phyloP scores from a whole-genome alignment of 2,113 vertebrate genomes.

The Melanocharis versteri region DNA sequence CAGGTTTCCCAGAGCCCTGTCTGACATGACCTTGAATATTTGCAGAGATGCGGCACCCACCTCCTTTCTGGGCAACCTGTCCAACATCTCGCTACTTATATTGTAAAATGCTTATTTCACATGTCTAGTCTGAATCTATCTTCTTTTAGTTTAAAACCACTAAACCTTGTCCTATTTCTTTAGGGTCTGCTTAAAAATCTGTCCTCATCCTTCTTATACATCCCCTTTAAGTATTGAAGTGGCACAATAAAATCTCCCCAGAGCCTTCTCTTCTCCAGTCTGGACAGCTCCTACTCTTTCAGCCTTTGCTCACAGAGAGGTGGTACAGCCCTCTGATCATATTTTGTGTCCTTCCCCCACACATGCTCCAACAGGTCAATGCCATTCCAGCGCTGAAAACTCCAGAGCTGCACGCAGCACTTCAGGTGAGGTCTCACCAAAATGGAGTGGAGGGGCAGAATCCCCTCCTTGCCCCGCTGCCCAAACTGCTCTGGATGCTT shows the following conservation, averaged over 20 bases:
- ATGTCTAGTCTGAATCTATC: not conserved
- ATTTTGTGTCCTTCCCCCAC: not conserved
- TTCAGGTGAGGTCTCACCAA: not conserved
- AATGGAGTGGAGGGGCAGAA: not conserved
- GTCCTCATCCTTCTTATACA: not conserved
- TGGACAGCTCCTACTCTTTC: not conserved
- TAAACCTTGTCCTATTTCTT: not conserved
- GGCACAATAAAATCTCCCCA: accelerated
- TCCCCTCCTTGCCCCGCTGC: accelerated
- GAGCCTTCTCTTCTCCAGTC: not conserved
- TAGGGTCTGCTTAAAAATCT: not conserved
- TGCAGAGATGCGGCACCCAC: not conserved
- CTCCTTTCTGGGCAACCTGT: not conserved
- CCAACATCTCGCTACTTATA: accelerated
- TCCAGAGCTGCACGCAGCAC: not conserved
- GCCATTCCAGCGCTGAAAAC: not conserved
- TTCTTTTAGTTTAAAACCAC: not conserved
- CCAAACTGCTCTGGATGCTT: accelerated
- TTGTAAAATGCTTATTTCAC: not conserved
- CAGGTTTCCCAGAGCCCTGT: not conserved
- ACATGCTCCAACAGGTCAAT: accelerated
- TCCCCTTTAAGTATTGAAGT: not conserved
- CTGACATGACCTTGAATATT: not conserved
- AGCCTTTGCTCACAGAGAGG: not conserved
- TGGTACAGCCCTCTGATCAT: accelerated